Evolutionary conservation across 2,888 invertebrate genomes (phyloP), one percentile per base, ranked within the genome.

Genomic region (Odontomyia ornata): DNA sequence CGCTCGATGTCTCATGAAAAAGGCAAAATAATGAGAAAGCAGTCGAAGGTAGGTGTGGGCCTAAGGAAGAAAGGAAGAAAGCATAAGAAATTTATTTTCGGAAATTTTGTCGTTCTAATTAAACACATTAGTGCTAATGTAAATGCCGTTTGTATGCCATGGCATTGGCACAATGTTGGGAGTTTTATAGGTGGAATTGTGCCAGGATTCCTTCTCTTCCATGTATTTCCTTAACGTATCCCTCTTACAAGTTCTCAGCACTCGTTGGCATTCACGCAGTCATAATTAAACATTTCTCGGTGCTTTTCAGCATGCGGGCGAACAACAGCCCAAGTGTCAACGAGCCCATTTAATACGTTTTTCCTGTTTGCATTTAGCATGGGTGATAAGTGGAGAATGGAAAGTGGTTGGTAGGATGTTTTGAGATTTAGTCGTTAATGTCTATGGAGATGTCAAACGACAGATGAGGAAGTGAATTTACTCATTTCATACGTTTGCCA

Each of bases 91-190:
- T 78, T 78, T 76, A 78, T 78, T 78, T 78, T 78, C 69, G 36
- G 72, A 76, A 78, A 76, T 73, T 71, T 78, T 76, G 76, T 71
- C 76, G 78, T 78, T 72, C 78, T 78, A 78, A 78, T 78, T 78
- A 78, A 78, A 78, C 65, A 71, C 73, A 73, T 73, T 73, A 73
- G 60, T 76, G 62, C 62, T 77, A 72, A 77, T 72, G 77, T 64
- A 52, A 71, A 57, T 72, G 64, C 62, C 72, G 72, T 77, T 76
- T 56, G 30, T 72, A 56, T 56, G n/a, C 30, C 65, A 4, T 15
- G 9, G 36, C 36, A 36, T 36, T 36, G 36, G 65, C 36, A 30
- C n/a, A 43, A 15, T 11, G 36, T 64, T 28, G 64, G 64, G 64
- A n/a, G 30, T 4, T 64, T 5, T 9, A 36, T 64, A 13, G 64